phyloP scores from a whole-genome alignment of 1,140 invertebrate genomes.

The Pygmarrhopalites habei region DNA sequence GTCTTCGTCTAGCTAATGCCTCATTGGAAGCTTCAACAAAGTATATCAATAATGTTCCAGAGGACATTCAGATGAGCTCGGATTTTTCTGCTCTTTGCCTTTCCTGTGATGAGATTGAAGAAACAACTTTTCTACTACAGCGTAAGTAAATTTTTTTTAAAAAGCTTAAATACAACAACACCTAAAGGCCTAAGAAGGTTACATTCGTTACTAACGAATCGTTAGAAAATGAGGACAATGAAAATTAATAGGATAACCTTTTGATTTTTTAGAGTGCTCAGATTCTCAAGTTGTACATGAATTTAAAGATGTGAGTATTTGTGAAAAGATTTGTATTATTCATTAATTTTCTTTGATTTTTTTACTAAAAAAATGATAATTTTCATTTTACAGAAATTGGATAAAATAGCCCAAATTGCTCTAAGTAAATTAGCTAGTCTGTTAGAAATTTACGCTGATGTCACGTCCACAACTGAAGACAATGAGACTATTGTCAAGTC shows the following conservation, averaged over 20 bases:
- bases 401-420: slow-evolving; percentile 6
- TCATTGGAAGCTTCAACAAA: slow-evolving; percentile 27
- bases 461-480: not conserved
- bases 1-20: slow-evolving; percentile 16
- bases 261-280: too few relatives aligned
- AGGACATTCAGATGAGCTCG: slow-evolving; percentile 7
- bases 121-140: slow-evolving; percentile 21
- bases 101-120: slow-evolving; percentile 29
- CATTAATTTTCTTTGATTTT: not conserved
- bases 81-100: slow-evolving; percentile 25
- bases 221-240: too few relatives aligned
- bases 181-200: too few relatives aligned
- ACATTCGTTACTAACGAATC: too few relatives aligned
- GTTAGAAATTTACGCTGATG: slow-evolving; percentile 11
- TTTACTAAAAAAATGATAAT: too few relatives aligned
- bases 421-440: slow-evolving; percentile 17
- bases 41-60: slow-evolving; percentile 23
- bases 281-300: too few relatives aligned
- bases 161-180: too few relatives aligned
- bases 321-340: slow-evolving; percentile 1
- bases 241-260: too few relatives aligned
- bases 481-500: not conserved
- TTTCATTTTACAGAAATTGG: slow-evolving; percentile 17
- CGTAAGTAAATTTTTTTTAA: too few relatives aligned
- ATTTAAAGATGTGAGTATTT: too few relatives aligned